Percentiles rank a stretch among this genome's conserved stretches.
Conservation (phyloP, 2,113 vertebrate species). For the Phyllostomus discolor region DNA sequence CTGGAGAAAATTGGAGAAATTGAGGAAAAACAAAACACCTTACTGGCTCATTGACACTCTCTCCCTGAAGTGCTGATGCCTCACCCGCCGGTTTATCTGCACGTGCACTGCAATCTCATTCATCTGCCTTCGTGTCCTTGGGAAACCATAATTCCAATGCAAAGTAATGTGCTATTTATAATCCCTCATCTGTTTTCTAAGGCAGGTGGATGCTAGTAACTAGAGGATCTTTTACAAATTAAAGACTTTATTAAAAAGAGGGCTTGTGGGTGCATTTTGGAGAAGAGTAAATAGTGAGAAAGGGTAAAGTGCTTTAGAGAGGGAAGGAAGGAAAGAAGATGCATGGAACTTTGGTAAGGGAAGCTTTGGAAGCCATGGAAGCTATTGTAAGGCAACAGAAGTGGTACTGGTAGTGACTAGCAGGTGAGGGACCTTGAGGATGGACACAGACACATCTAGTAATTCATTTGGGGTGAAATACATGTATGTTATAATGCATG, state of each 20-base stretch:
- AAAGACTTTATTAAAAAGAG: not conserved
- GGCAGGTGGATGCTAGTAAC: not conserved
- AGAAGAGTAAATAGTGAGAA: not conserved
- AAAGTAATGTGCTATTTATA: not conserved
- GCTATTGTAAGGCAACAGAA: not conserved
- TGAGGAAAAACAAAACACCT: not conserved
- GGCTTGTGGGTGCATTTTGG: not conserved
- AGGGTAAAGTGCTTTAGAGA: not conserved
- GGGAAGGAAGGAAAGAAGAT: not conserved
- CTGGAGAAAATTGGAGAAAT: not conserved
- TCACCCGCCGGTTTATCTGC: not conserved
- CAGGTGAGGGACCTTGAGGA: not conserved
- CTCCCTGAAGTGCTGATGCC: not conserved
- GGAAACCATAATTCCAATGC: not conserved
- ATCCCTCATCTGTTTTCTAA: not conserved
- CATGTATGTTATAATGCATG: not conserved
- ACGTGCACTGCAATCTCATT: not conserved
- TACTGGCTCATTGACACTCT: not conserved
- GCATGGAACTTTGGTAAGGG: not conserved
- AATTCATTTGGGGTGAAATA: not conserved
- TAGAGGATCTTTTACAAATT: not conserved
- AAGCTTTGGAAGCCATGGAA: not conserved
- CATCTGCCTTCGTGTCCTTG: not conserved
- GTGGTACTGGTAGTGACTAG: not conserved
- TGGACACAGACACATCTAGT: not conserved